These are phyloP conservation scores for Brassicogethes aeneus DNA, from an alignment of 2,888 invertebrate species.

Conservation along the genomic window DNA sequence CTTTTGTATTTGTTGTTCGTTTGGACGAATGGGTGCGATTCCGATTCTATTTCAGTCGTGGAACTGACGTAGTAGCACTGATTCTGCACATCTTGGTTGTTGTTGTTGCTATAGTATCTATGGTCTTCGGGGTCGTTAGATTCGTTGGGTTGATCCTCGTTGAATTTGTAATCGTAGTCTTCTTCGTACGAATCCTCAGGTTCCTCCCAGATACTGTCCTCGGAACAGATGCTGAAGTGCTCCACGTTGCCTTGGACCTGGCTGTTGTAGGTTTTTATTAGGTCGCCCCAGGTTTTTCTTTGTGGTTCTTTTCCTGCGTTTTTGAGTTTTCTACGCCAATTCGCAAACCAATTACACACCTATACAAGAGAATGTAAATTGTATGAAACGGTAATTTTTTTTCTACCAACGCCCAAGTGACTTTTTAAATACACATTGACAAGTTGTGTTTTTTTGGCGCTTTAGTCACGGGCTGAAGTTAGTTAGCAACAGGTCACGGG, in stretches of 20 bases:
- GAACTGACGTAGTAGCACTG: constrained; percentile 40
- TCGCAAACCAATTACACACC: constrained; percentile 79
- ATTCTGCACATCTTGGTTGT: constrained; percentile 21
- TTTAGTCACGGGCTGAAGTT: no score
- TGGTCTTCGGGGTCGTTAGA: constrained; percentile 27
- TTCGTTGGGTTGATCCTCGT: constrained; percentile 11
- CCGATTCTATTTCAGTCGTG: constrained; percentile 35
- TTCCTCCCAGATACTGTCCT: constrained; percentile 73
- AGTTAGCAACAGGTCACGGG: no score
- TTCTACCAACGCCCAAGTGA: no score
- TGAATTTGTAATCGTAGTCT: constrained; percentile 13
- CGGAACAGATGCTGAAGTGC: constrained; percentile 69
- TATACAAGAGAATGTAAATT: constrained; percentile 27
- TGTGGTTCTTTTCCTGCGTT: constrained; percentile 62
- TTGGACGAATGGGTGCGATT: constrained; percentile 29
- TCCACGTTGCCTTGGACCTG: constrained; percentile 71
- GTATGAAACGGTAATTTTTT: constrained; percentile 2
- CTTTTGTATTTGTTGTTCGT: constrained; percentile 46
- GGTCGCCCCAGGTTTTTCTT: constrained; percentile 64
- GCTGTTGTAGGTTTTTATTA: constrained; percentile 62
- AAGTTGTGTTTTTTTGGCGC: no score
- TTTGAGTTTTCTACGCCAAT: constrained; percentile 70
- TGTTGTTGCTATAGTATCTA: constrained; percentile 29
- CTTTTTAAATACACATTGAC: no score
- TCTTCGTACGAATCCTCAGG: constrained; percentile 36